Base-by-base conservation (phyloP, 2,113 vertebrate species). In the Xerus inauris region DNA sequence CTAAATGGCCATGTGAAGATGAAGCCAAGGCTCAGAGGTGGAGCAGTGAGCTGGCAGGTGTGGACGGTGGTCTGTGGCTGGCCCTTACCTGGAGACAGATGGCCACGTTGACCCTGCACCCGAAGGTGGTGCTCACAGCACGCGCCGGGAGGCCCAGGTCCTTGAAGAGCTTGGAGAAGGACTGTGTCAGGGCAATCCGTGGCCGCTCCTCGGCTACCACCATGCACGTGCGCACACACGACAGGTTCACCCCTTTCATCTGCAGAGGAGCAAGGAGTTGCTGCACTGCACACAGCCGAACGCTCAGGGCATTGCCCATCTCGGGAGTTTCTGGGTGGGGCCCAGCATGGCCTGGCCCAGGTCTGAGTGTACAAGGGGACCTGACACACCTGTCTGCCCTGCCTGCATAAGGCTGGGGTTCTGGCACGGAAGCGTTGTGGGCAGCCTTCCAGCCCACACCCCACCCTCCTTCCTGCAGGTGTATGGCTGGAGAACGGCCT, bases 151-250 rank as follows among this genome's bases (percentile, higher is more conserved):
- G 99, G 32, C 99, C 99, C 98, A 99, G 97, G 98, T 99, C 99
- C 91, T 99, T 99, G 98, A 99, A 99, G 51, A 99, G 98, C 98
- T 99, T 99, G 2, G 99, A 99, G 98, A 99, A 99, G 64, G 99
- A 99, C 98, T 99, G 99, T 0, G 99, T 99, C 80, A 99, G 98
- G 0, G 99, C 89, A 40, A 99, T 99, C 69, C 99, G 98, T 0
- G 99, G 99, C 59, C 99, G 98, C 97, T 99, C 99, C 98, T 99
- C 99, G 0, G 99, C 99, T 0, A 99, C 99, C 97, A 99, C 99
- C 99, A 99, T 99, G 98, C 99, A 99, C 0, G 99, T 99, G 2
- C 99, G 99, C 92, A 99, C 99, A 0, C 99, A 99, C 0, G 99
- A 99, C 97, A 99, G 98, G 98, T 99, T 99, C 51, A 99, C 99